phyloP scores from a whole-genome alignment of 1,140 invertebrate species.

The Delia radicum region DNA sequence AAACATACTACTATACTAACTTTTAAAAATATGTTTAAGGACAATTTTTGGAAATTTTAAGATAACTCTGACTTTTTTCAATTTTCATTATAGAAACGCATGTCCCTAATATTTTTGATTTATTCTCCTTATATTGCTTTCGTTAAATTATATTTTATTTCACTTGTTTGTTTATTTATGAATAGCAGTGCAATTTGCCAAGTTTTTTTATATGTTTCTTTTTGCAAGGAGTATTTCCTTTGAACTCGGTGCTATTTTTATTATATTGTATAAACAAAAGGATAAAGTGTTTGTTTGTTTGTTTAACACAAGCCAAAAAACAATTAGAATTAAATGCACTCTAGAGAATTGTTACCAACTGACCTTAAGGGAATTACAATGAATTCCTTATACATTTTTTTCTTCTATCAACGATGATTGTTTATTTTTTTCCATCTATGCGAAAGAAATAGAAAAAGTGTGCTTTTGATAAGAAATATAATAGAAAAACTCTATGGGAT shows the following conservation, averaged over 20 bases:
- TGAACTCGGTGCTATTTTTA: background rate
- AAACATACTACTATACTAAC: too few relatives aligned
- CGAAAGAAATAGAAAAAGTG: too few relatives aligned
- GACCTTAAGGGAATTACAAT: background rate
- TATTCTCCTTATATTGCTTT: background rate
- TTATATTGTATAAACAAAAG: background rate
- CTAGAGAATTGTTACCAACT: background rate
- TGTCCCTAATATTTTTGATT: too few relatives aligned
- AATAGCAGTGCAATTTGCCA: background rate
- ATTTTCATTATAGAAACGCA: too few relatives aligned
- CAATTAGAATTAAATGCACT: slow-evolving; percentile 4
- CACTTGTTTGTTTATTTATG: background rate
- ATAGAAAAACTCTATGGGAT: too few relatives aligned
- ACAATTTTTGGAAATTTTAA: too few relatives aligned
- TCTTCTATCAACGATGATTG: background rate
- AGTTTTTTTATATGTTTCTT: background rate
- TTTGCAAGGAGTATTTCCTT: too few relatives aligned
- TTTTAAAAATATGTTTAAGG: too few relatives aligned
- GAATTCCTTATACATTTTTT: background rate
- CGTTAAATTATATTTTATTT: background rate
- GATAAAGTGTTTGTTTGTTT: background rate
- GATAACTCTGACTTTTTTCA: too few relatives aligned
- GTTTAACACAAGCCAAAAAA: background rate
- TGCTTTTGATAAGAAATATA: too few relatives aligned
- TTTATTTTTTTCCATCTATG: too few relatives aligned